Evolutionary conservation across 2,113 vertebrate genomes (phyloP), one percentile per base, ranked within the genome.

Genomic region (Lophochroa leadbeateri): DNA sequence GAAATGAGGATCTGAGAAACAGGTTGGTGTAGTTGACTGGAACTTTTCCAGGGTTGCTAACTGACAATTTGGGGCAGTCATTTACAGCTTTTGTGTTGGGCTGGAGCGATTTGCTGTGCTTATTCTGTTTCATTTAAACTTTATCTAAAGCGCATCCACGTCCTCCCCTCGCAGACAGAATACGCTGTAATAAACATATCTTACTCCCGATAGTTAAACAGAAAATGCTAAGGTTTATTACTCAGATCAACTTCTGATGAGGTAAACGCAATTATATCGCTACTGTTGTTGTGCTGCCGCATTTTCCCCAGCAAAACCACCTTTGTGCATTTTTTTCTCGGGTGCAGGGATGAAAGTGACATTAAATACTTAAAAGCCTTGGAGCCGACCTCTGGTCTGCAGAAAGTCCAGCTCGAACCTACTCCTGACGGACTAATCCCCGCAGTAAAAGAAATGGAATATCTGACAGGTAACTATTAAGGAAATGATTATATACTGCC

Each of bases 161-260:
- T 94, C 88, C 90, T 89, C 86, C 81, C 87, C 79, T 49, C 69
- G 60, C 39, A 81, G 82, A n/a, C 61, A 58, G 85, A 97, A 72
- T 39, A 92, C 65, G 65, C 69, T 70, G 39, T 96, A 96, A 98
- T 98, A 98, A 98, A 97, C 92, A 95, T 97, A 97, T 97, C 97
- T 97, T 88, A 65, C 52, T 74, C 44, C 81, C 97, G 97, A 97
- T 97, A 98, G 94, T 96, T 97, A 95, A 92, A 95, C 92, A 77
- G 71, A 71, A 96, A 98, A 95, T 65, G 64, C 76, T 84, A 35
- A 77, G 84, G 77, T 96, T 97, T 98, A 93, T 96, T 97, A 95
- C 79, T 97, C 90, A 94, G 80, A 97, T 94, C 92, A 96, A 74
- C 80, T 95, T 94, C 88, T 96, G 94, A 92, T 88, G 53, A 96